Conservation (phyloP, 2,888 invertebrate species). For the Actias luna region DNA sequence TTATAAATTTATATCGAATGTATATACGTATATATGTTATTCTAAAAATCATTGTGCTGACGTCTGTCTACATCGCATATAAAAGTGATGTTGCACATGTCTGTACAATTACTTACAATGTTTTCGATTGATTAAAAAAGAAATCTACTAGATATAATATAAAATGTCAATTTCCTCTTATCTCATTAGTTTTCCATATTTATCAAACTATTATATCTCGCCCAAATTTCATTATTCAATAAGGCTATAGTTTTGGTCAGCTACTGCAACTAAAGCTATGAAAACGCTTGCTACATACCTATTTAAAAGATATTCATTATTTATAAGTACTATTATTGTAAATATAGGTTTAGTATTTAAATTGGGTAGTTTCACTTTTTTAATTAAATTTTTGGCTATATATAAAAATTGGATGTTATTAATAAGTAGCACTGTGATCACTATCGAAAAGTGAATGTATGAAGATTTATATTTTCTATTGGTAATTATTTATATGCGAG, state of each 20-base stretch:
- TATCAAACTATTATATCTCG: conserved; percentile 15
- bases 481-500: conserved; percentile 51
- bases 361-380: conserved; percentile 70
- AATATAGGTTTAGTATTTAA: conserved; percentile 79
- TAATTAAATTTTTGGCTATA: conserved; percentile 41
- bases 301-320: conserved; percentile 59
- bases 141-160: not conserved
- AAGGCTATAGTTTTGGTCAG: conserved; percentile 47
- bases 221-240: conserved; percentile 21
- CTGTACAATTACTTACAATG: conserved; percentile 59
- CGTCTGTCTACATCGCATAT: conserved; percentile 73
- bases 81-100: conserved; percentile 77
- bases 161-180: conserved; percentile 18
- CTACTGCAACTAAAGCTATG: conserved; percentile 47
- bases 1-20: conserved; percentile 2
- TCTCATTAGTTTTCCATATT: conserved; percentile 22
- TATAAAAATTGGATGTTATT: conserved; percentile 45
- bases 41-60: conserved; percentile 60
- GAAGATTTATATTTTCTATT: conserved; percentile 35
- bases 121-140: conserved; percentile 20
- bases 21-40: conserved; percentile 15
- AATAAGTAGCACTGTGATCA: conserved; percentile 41
- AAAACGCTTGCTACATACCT: conserved; percentile 64
- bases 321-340: conserved; percentile 71
- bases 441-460: conserved; percentile 30